phyloP scores from a whole-genome alignment of 1,140 invertebrate species.

The Laupala kohalensis region DNA sequence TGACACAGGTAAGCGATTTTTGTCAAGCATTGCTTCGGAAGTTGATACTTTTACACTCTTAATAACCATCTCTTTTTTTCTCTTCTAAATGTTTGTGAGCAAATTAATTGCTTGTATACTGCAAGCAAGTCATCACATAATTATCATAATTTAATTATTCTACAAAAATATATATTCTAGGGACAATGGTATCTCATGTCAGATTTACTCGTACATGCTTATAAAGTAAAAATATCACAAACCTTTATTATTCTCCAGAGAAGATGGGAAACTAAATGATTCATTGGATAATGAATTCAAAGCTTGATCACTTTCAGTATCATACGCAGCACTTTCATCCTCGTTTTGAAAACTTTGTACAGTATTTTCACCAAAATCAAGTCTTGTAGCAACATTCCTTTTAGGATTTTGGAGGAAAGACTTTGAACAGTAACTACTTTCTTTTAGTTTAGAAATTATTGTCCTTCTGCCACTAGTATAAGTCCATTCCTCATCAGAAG shows the following conservation, averaged over 20 bases:
- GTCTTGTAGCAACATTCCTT: background rate
- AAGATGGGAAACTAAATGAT: background rate
- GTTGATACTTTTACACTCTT: no score
- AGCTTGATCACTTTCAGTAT: background rate
- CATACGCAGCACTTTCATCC: background rate
- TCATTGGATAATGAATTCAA: background rate
- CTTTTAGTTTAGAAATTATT: slow-evolving; percentile 18
- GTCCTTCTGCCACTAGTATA: slow-evolving; percentile 34
- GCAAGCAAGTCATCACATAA: no score
- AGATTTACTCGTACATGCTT: background rate
- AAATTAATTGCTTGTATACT: no score
- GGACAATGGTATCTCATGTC: no score
- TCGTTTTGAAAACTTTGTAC: no score
- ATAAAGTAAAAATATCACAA: background rate
- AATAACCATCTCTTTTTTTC: no score
- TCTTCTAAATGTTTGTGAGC: no score
- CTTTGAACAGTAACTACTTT: background rate
- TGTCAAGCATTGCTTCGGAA: no score
- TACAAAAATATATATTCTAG: no score
- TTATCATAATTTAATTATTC: no score
- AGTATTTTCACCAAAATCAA: slow-evolving; percentile 5
- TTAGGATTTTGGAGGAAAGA: background rate
- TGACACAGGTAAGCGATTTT: no score
- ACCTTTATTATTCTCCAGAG: background rate
- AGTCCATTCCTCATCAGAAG: slow-evolving; percentile 59